Evolutionary conservation across 2,113 vertebrate genomes (phyloP), one percentile per base, ranked within the genome.

Genomic region (Cacatua alba): DNA sequence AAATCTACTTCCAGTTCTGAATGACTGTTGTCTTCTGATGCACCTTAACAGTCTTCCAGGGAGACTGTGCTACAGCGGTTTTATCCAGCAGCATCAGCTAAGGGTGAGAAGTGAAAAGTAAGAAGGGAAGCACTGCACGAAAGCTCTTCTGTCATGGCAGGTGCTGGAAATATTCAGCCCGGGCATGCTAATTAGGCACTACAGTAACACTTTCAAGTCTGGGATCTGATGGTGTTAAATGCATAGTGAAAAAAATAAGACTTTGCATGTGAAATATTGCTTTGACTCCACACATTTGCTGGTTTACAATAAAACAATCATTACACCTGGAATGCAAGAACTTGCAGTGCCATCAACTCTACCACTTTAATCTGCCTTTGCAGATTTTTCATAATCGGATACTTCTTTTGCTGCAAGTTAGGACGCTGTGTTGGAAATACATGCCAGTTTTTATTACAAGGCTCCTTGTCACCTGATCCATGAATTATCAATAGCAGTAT

Each of bases 91-190:
- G 37, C 70, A 85, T n/a, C n/a, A 76, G 85, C 23, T 7, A 29
- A 82, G 26, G 23, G 51, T 35, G 24, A 81, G 33, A 91, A 84
- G 49, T 11, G n/a, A 86, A 78, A 83, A 81, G 69, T 20, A 75
- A 60, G 75, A 90, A 46, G 25, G 28, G 49, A 80, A 82, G 41
- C 80, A 57, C 52, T 60, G 48, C 82, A 92, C 23, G 43, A 88
- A 92, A 92, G 48, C 67, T 93, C 62, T 92, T 86, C 59, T 43
- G 11, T 60, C 71, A 72, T 4, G 7, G 82, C 57, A 94, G 76
- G 86, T 80, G 67, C 59, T 92, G 59, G 76, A 95, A 95, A 88
- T 72, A 76, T 52, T 90, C 94, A 93, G 76, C 74, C 82, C 20
- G 31, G 52, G 44, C 5, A 48, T 41, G 62, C 41, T 94, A 90